A percentile compares a stretch with the other conserved stretches of the same genome.
phyloP scores from a whole-genome alignment of 2,113 vertebrate species.

The Excalfactoria chinensis region DNA sequence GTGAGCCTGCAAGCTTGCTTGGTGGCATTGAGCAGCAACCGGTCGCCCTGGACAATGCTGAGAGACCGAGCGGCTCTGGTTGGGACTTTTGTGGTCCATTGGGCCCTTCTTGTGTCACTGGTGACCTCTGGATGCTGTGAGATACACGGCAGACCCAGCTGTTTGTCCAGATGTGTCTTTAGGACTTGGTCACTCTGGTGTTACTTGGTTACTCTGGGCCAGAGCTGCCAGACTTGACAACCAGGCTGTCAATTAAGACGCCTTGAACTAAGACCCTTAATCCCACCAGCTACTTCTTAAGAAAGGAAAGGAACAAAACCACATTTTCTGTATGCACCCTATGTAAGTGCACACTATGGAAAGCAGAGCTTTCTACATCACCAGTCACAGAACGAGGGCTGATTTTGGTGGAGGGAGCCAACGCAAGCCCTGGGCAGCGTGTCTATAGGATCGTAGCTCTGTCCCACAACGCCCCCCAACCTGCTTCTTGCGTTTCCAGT shows the following conservation, averaged over 20 bases:
- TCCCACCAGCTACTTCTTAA: neutral
- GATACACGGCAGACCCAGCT: neutral
- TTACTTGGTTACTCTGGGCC: neutral
- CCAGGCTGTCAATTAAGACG: neutral
- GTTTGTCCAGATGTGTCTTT: neutral
- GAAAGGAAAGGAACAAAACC: neutral
- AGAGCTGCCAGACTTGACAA: neutral
- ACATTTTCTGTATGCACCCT: neutral
- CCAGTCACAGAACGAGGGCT: no score
- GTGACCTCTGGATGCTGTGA: neutral
- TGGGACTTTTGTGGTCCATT: neutral
- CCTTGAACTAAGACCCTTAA: neutral
- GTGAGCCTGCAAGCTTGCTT: neutral
- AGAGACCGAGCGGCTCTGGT: neutral
- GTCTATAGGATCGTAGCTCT: no score
- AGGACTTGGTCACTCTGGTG: neutral
- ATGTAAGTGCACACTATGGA: neutral
- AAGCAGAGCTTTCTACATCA: no score
- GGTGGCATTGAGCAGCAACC: neutral
- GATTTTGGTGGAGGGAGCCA: no score
- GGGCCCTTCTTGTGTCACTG: neutral
- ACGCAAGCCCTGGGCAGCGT: no score
- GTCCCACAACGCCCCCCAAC: no score
- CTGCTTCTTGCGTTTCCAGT: no score
- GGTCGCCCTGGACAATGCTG: neutral